Evolutionary conservation across 2,113 vertebrate species (phyloP), one percentile per base, ranked within the genome.

Genomic region (Tragulus kanchil): DNA sequence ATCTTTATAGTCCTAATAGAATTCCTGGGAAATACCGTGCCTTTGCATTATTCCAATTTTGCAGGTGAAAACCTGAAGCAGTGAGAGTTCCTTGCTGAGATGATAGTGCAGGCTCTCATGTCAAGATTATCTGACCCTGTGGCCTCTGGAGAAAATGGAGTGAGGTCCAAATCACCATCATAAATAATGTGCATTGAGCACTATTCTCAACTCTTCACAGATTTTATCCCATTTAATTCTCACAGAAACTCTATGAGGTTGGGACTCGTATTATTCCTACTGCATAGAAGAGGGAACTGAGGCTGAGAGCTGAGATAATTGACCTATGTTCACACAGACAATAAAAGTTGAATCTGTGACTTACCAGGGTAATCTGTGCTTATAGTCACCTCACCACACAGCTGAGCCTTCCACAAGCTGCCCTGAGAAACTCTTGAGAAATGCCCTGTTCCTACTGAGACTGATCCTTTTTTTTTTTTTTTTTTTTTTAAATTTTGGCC

Each of bases 1-100:
- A 97, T 97, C 65, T 98, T 96, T 92, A 82, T 45, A 95, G 89
- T 83, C 59, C 65, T 96, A 97, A 92, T 95, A 96, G 94, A 96
- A 96, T 94, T 95, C n/a, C n/a, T n/a, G n/a, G n/a, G n/a, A 89
- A 28, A 3, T 67, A 16, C 48, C 4, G 10, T 28, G 52, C 59
- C 45, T 56, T 95, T 52, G 28, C 23, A 36, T 94, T 12, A 48
- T 56, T 91, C 13, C 5, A 28, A 0, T 94, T 95, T 90, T 86
- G 69, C 59, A 77, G 28, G 73, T 11, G 28, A 69, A 65, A 31
- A 97, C 21, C 61, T 23, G 73, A 75, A 83, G 67, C 42, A 3
- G 59, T 90, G 52, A 59, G 42, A 42, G 85, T 54, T 79, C 28
- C 21, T 45, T 90, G 8, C 8, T 64, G 85, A 25, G 26, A 4